Evolutionary conservation across 2,888 invertebrate genomes (phyloP), one percentile per base, ranked within the genome.

Genomic region (Amphipyra tragopoginis): DNA sequence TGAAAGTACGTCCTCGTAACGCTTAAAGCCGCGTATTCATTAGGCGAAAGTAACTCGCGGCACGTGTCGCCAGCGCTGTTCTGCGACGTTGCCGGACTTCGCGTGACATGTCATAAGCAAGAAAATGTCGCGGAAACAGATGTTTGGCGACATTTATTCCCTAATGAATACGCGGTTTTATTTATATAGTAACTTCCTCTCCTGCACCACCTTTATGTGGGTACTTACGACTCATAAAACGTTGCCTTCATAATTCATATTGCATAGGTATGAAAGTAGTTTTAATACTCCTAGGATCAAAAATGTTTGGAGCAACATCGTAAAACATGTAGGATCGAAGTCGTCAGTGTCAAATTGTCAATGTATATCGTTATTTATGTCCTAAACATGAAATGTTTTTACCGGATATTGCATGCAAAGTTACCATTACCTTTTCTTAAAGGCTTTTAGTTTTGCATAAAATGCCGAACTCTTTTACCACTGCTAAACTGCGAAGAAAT

Each of bases 211-310:
- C 21, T 45, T 29, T 44, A 0, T 29, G 29, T 29, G 29, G 21
- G 21, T 29, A 26, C 21, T 11, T 44, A 44, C n/a, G 21, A 26
- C 11, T 44, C 34, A 15, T 59, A 49, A n/a, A 50, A 21, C 1
- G 14, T 11, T 42, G 51, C 52, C 6, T 8, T 8, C 6, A 63
- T 52, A 63, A 38, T 26, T 40, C 51, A 69, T 29, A 21, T 33
- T 33, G 6, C 3, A 8, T 33, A 9, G 9, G 21, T 21, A 21
- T 21, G 21, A 21, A 33, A 33, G 9, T 6, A 33, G 9, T 33
- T 33, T 33, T 33, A 33, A 33, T 33, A 5, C 33, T 33, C 10
- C 10, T 10, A 42, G 0, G 9, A 10, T 9, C 42, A 10, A 42
- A 42, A 15, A 0, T 1, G 10, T 5, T 29, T 7, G 10, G 14